These are phyloP conservation scores for Laothoe populi DNA, from an alignment of 2,888 invertebrate species.

Conservation along the genomic window DNA sequence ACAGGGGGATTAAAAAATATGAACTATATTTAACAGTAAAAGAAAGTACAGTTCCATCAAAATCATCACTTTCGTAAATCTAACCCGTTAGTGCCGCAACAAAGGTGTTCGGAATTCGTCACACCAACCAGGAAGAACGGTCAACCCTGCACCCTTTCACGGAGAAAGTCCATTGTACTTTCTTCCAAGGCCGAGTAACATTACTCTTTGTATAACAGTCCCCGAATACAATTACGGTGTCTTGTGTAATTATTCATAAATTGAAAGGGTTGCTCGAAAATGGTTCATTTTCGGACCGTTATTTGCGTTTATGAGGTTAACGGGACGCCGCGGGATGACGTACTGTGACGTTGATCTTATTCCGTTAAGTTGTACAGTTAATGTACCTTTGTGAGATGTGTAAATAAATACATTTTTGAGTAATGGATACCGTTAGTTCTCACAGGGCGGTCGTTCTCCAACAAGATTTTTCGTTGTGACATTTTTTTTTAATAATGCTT, in stretches of 20 bases:
- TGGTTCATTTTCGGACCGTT: constrained; percentile 70
- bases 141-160: constrained; percentile 58
- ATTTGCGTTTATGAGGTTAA: constrained; percentile 65
- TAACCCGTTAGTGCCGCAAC: constrained; percentile 31
- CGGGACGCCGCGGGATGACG: constrained; percentile 56
- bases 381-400: constrained; percentile 37
- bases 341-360: constrained; percentile 48
- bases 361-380: constrained; percentile 43
- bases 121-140: constrained; percentile 62
- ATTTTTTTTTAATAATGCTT: too few species aligned
- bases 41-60: constrained; percentile 22
- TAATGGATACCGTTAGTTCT: constrained; percentile 22
- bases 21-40: neutral
- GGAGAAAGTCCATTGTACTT: constrained; percentile 79
- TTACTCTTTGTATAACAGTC: constrained; percentile 73
- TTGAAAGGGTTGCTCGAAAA: constrained; percentile 77
- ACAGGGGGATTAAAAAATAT: too few species aligned
- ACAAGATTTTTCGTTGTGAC: constrained; percentile 16
- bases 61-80: constrained; percentile 42
- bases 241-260: constrained; percentile 79
- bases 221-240: constrained; percentile 68
- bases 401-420: constrained; percentile 29
- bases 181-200: constrained; percentile 71
- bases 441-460: neutral
- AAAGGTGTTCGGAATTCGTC: constrained; percentile 54